Evolutionary conservation across 2,797 vertebrate species (phyloP), one percentile per base, ranked within the genome.

Genomic region (Chlorospingus flavigularis): DNA sequence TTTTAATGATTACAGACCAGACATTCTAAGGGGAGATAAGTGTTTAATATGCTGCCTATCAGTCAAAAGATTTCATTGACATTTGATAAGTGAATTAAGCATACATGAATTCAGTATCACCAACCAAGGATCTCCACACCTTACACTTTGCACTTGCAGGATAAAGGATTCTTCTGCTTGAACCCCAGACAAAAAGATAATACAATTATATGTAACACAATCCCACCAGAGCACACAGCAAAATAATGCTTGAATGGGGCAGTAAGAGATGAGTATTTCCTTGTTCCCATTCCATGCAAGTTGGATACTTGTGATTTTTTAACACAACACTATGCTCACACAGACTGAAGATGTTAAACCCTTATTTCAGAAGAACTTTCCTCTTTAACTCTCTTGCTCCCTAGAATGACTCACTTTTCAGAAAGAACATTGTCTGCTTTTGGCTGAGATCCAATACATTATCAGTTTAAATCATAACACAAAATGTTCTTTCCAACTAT

Each of bases 391-490:
- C 54, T 43, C 24, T 35, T 78, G 45, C 17, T 90, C 37, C 67
- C 43, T 31, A 82, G 63, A 90, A 76, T 94, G 85, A 95, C 87
- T 94, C 72, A 88, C 61, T 90, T 89, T 76, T 74, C 65, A 74
- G 19, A 91, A 86, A 66, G 87, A 88, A 86, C 78, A 89, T 6
- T 92, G 75, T 63, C 94, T 91, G 23, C 91, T 93, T 91, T 87
- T 74, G 77, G 71, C 78, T 87, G 79, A 94, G 58, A 88, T 74
- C 47, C 80, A 88, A 86, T 24, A 75, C 10, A 65, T 79, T 86
- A 95, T 43, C 73, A 72, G 54, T 72, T 91, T 65, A 88, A 78
- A 74, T 68, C 62, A 78, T 37, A 86, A 43, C 82, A 91, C 70
- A 94, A 91, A 87, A 68, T 17, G 20, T 76, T 91, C 71, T 73